Conservation (phyloP, 2,888 invertebrate genomes). For the Oligia strigilis region DNA sequence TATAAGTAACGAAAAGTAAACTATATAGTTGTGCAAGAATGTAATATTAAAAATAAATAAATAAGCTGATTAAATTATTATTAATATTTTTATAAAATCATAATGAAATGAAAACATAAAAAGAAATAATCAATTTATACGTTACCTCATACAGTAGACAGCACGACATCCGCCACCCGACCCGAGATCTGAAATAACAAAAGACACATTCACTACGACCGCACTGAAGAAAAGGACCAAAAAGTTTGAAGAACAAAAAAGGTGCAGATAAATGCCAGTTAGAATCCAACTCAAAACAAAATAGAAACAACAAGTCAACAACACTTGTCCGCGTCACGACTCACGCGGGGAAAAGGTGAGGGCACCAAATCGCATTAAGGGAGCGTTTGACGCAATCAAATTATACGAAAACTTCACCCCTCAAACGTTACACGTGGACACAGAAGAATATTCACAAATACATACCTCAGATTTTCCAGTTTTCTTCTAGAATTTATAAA, state of each 20-base stretch:
- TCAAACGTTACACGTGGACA: constrained; percentile 47
- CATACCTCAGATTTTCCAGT: constrained; percentile 74
- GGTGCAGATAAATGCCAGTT: constrained; percentile 68
- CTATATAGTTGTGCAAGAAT: not conserved
- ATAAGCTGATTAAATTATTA: not conserved
- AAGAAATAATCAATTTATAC: constrained; percentile 65
- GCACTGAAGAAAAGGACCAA: constrained; percentile 56
- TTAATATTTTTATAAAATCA: not conserved
- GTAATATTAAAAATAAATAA: not conserved
- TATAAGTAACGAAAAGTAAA: not conserved
- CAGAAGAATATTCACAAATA: constrained; percentile 65
- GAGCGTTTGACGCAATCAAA: constrained; percentile 82
- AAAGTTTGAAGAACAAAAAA: constrained; percentile 62
- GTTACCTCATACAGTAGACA: constrained; percentile 71
- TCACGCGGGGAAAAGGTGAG: constrained; percentile 73
- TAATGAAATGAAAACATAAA: constrained; percentile 37
- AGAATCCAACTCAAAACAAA: constrained; percentile 81
- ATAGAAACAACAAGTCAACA: constrained; percentile 87
- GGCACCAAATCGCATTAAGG: constrained; percentile 81
- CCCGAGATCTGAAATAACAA: constrained; percentile 76
- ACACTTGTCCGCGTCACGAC: constrained; percentile 83
- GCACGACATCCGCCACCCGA: constrained; percentile 34
- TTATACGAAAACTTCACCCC: constrained; percentile 75
- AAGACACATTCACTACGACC: constrained; percentile 59
- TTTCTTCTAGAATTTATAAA: constrained; percentile 55